phyloP scores from a whole-genome alignment of 1,140 invertebrate genomes.

The Coenobita brevimanus region DNA sequence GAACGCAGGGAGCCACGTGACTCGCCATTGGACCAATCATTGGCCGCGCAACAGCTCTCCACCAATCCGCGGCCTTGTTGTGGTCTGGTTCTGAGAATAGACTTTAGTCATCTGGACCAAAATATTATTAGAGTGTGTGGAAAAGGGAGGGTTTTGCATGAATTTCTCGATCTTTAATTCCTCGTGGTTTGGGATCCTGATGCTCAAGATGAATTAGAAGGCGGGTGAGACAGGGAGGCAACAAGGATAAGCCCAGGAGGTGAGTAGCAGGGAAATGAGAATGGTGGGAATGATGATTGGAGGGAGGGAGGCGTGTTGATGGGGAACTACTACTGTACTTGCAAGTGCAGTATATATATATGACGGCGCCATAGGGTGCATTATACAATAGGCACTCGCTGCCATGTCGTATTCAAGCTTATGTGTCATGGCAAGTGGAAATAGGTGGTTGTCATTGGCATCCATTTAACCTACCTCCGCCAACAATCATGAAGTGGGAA shows the following conservation, averaged over 20 bases:
- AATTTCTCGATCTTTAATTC: neutral
- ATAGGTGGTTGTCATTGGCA: too few relatives aligned
- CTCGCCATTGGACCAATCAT: constrained; percentile 27
- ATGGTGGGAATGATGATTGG: neutral
- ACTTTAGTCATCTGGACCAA: constrained; percentile 60
- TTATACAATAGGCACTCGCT: neutral
- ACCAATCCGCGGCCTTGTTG: constrained; percentile 57
- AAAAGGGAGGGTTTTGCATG: neutral
- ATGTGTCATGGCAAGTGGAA: too few relatives aligned
- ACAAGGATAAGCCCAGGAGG: constrained; percentile 11
- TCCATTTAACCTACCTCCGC: too few relatives aligned
- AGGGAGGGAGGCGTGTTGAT: neutral
- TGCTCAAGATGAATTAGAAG: constrained; percentile 27
- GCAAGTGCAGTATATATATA: neutral
- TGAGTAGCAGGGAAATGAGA: neutral
- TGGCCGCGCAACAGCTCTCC: too few relatives aligned
- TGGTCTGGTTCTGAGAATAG: constrained; percentile 62
- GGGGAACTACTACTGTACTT: too few relatives aligned
- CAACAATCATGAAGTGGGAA: too few relatives aligned
- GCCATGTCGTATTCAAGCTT: too few relatives aligned
- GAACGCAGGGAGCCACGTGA: constrained; percentile 50
- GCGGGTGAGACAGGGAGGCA: neutral
- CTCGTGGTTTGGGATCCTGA: constrained; percentile 18
- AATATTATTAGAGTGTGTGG: constrained; percentile 39
- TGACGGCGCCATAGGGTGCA: neutral